A percentile compares a stretch with the other conserved stretches of the same genome.
These are phyloP conservation scores for Diarsia dahlii DNA, from an alignment of 2,888 invertebrate species.

Conservation along the genomic window DNA sequence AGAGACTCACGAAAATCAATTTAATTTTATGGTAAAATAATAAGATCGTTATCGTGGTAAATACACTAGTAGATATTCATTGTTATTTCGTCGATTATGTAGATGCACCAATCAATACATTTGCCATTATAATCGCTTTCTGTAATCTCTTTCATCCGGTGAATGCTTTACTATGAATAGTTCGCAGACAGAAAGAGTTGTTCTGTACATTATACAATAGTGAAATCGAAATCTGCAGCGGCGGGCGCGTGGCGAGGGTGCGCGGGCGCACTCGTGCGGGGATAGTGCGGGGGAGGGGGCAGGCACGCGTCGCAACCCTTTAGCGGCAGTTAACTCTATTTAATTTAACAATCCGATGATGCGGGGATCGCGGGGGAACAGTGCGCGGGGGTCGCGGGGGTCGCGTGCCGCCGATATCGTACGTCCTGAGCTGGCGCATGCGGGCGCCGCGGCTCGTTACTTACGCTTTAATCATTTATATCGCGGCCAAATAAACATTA, in stretches of 20 bases:
- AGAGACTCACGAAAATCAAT: neutral
- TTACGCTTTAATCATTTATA: conserved; percentile 70
- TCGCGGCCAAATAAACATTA: conserved; percentile 79
- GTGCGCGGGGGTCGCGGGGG: conserved; percentile 45
- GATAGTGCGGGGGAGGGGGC: conserved; percentile 18
- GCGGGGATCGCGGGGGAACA: conserved; percentile 45
- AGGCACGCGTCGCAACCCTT: conserved; percentile 78
- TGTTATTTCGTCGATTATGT: neutral
- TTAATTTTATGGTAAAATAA: neutral
- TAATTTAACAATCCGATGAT: conserved; percentile 73
- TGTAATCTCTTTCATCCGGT: conserved; percentile 44
- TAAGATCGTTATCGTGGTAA: neutral
- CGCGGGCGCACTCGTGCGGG: conserved; percentile 67
- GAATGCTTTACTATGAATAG: conserved; percentile 39
- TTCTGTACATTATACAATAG: conserved; percentile 69
- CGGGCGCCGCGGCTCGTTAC: conserved; percentile 64
- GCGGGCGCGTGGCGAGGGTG: conserved; percentile 63
- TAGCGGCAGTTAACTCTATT: conserved; percentile 80
- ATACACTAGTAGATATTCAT: neutral
- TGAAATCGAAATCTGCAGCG: conserved; percentile 77
- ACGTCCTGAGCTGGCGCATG: conserved; percentile 58
- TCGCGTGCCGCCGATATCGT: conserved; percentile 65
- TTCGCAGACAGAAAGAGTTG: conserved; percentile 53
- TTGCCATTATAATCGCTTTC: conserved; percentile 30
- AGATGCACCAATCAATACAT: conserved; percentile 18